Conservation (phyloP, 2,113 vertebrate species). For the Morphnarchus princeps region DNA sequence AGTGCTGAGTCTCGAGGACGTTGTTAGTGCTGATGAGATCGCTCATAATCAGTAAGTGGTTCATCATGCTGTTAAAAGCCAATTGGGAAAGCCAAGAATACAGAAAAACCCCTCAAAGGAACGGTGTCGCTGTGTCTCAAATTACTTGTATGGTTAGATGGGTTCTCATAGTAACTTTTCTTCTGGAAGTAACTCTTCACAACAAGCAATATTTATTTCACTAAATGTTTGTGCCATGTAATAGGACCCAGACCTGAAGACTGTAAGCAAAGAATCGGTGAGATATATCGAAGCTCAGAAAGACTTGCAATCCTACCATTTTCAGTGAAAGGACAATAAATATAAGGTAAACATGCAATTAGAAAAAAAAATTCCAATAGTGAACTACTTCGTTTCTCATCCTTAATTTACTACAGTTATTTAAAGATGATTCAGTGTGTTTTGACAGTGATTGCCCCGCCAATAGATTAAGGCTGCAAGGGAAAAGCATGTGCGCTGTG, state of each 20-base stretch:
- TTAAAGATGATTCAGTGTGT: background rate
- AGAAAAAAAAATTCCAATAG: background rate
- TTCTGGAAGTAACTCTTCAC: background rate
- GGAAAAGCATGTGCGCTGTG: background rate
- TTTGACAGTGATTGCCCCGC: background rate
- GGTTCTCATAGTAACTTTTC: background rate
- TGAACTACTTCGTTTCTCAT: background rate
- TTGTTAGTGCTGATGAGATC: conserved; percentile 10
- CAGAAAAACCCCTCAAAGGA: conserved; percentile 8
- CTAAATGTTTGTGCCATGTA: background rate
- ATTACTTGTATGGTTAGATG: background rate
- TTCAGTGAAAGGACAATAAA: background rate
- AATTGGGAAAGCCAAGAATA: conserved; percentile 6
- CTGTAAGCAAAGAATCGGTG: background rate
- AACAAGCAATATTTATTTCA: background rate
- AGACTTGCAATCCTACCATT: background rate
- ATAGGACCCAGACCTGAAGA: background rate
- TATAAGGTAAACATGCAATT: background rate
- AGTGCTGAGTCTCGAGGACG: background rate
- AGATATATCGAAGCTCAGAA: background rate
- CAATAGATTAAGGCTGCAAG: background rate
- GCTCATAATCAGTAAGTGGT: conserved; percentile 3
- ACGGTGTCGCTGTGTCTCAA: background rate
- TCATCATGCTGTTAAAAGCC: conserved; percentile 8
- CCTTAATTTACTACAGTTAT: background rate